Evolutionary conservation across 2,888 invertebrate genomes (phyloP).

Genomic region (Antheraea yamamai): DNA sequence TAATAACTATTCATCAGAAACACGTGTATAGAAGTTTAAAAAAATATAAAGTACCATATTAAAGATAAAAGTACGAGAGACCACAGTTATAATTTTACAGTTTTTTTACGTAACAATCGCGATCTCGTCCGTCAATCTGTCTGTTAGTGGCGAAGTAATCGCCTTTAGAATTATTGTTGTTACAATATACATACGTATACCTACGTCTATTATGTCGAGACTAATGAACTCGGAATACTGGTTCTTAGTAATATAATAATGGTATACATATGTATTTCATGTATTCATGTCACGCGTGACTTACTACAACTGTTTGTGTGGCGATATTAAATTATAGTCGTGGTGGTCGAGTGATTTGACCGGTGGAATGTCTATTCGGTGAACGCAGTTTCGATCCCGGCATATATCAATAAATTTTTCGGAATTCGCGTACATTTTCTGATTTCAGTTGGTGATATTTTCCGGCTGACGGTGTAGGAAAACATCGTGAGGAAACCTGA

Average conservation of each 20-base stretch:
- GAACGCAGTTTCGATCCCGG: no score
- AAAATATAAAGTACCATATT: background rate
- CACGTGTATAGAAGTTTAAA: background rate
- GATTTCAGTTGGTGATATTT: no score
- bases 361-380: no score
- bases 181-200: conserved; percentile 30
- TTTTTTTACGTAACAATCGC: conserved; percentile 12
- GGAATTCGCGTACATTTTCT: no score
- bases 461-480: no score
- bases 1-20: background rate
- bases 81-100: conserved; percentile 27
- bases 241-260: conserved; percentile 27
- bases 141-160: conserved; percentile 57
- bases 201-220: conserved; percentile 21
- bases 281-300: background rate
- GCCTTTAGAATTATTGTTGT: conserved; percentile 51
- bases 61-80: background rate
- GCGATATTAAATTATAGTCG: background rate
- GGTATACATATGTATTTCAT: conserved; percentile 2
- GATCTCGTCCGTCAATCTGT: conserved; percentile 25
- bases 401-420: no score
- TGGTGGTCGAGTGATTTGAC: no score
- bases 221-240: conserved; percentile 34
- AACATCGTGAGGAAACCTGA: no score
- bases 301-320: background rate